Evolutionary conservation across 2,113 vertebrate species (phyloP), one percentile per base, ranked within the genome.

Genomic region (Urocynchramus pylzowi): DNA sequence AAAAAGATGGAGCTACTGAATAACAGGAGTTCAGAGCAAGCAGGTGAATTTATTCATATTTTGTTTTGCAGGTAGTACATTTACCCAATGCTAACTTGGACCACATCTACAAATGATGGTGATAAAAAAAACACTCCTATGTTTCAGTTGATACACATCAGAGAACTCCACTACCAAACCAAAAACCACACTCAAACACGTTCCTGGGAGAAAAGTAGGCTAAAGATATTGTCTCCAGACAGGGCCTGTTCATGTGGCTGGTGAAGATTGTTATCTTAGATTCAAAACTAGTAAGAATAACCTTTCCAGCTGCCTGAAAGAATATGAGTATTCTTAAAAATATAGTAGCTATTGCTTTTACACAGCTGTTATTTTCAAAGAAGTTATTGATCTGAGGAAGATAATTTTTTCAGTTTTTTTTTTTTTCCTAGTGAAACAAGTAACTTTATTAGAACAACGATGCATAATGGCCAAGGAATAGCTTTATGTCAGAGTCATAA

Each of bases 31-130:
- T 65, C 45, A 64, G 52, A 67, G 41, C 13, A 90, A 94, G 70
- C 95, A 97, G 93, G 95, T 96, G 96, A 96, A 93, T 96, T 92
- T 97, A 97, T 95, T 96, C 83, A 78, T 94, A 89, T 90, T 95
- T 95, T 0, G 0, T 47, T 71, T 82, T 81, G 63, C 76, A 90
- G 86, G 88, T 90, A 91, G 78, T 69, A 52, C 76, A 73, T 89
- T 94, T 84, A 87, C 49, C 37, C 61, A 60, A 0, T 81, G 76
- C 79, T 97, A 96, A 95, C 90, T 96, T 94, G 95, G 90, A 96
- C 95, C 95, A 78, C 95, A 96, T 96, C 93, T 96, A 94, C 95
- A 96, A 96, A 89, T 95, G 92, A 84, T 45, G 70, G 53, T 93
- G 95, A 93, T 96, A 89, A 96, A 96, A 91, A 89, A 88, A 83